Percentiles rank a stretch among this genome's conserved stretches.
Conservation (phyloP, 2,113 vertebrate species). For the Mus pahari region DNA sequence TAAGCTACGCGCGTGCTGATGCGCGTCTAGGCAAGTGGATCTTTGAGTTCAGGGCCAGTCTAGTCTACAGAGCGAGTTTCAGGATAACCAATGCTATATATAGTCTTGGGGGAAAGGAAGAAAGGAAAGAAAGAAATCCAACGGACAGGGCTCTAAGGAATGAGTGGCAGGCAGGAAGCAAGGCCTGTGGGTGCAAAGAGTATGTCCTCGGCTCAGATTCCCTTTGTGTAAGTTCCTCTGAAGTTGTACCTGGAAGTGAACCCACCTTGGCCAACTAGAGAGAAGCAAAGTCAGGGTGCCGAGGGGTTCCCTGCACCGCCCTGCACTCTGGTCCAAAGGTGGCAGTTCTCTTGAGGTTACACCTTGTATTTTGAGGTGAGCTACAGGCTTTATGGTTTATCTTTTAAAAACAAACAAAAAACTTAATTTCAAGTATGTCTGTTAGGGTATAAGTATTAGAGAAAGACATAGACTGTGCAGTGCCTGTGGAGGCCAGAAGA, state of each 20-base stretch:
- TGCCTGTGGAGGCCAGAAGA: not conserved
- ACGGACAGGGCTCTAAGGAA: not conserved
- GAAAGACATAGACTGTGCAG: not conserved
- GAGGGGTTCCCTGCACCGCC: fast-evolving
- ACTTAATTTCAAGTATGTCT: not conserved
- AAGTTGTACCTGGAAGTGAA: not conserved
- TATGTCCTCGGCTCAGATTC: not conserved
- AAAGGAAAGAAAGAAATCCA: not conserved
- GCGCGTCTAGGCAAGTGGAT: not conserved
- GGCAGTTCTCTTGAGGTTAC: not conserved
- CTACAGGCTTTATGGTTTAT: not conserved
- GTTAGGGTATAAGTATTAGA: no score
- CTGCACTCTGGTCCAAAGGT: not conserved
- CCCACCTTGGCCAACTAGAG: not conserved
- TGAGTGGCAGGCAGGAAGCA: not conserved
- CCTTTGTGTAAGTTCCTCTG: not conserved
- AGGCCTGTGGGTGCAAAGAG: not conserved
- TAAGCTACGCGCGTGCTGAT: fast-evolving
- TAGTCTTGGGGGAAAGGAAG: not conserved
- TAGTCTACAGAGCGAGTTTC: not conserved
- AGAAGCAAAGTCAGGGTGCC: not conserved
- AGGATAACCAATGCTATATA: not conserved
- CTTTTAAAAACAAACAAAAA: not conserved
- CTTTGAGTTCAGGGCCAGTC: not conserved
- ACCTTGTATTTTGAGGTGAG: not conserved